Base-by-base conservation (phyloP, 2,113 vertebrate genomes). In the Embiotoca jacksoni region DNA sequence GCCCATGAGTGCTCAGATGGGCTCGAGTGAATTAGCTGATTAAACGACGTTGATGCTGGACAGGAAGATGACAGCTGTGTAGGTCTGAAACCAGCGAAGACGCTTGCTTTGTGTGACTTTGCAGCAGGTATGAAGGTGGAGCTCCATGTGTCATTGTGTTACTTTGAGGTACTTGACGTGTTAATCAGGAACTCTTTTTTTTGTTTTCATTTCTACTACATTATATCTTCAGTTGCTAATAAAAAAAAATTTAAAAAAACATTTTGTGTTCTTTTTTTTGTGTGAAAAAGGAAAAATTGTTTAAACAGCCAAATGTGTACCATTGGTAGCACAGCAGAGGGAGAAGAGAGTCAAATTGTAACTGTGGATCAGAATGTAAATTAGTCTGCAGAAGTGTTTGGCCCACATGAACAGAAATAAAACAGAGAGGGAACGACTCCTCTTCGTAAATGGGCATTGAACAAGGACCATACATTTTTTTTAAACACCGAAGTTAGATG, bases 351-450 rank as follows among this genome's bases (percentile, higher is more conserved):
- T 52, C 50, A 52, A 23, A 7, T 7, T 46, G 1, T 3, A 49
- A 53, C 35, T 41, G 47, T 23, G 35, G 32, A 8, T 31, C 33
- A 39, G 33, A 77, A 61, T 59, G 46, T 47, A 66, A 54, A 57
- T 64, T 5, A 50, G 52, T 59, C 7, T 55, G 1, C 7, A 36
- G 11, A 35, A 23, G 47, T 41, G 14, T 66, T n/a, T 44, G 33
- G 11, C 14, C 11, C 32, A n/a, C 46, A 23, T 60, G 53, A 65
- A 53, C 16, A 52, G n/a, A 59, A 59, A 52, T 75, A 52, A 67
- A 80, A 69, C 15, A 50, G n/a, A 31, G 1, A 47, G 23, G 14
- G 13, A 56, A 37, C 62, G 23, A 61, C 31, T 47, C 33, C 41
- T 0, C 0, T 57, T n/a, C 23, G 31, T 37, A 50, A 57, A 72